Evolutionary conservation across 2,888 invertebrate species (phyloP).

Genomic region (Chironomus tentans): DNA sequence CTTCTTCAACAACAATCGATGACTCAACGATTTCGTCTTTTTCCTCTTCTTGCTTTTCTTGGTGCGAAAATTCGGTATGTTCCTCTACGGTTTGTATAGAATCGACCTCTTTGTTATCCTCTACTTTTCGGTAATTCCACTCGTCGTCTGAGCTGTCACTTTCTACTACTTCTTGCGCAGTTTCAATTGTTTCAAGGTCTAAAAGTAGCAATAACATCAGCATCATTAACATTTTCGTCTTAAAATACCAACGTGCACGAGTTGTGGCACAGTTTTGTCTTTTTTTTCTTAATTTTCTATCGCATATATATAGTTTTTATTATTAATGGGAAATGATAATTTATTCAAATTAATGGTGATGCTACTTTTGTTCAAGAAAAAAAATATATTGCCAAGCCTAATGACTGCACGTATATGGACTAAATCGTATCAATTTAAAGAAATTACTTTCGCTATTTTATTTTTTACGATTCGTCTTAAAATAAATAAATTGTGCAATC

Average conservation of each 20-base stretch:
- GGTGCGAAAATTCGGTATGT: not conserved
- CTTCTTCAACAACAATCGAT: not conserved
- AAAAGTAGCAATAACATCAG: constrained; percentile 18
- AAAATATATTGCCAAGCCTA: not conserved
- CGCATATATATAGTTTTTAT: not conserved
- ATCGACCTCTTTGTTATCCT: constrained; percentile 53
- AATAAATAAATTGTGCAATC: not conserved
- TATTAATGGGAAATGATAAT: constrained; percentile 25
- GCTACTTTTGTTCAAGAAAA: not conserved
- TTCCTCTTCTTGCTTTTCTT: not conserved
- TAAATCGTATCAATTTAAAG: too few species aligned
- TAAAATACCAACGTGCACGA: not conserved
- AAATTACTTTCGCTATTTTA: too few species aligned
- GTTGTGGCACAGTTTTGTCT: constrained; percentile 9
- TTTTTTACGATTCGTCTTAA: too few species aligned
- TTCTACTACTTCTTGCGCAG: constrained; percentile 38
- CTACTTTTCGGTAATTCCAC: constrained; percentile 72
- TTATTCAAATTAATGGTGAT: constrained; percentile 20
- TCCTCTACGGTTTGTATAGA: not conserved
- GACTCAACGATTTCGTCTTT: not conserved
- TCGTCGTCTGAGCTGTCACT: constrained; percentile 69
- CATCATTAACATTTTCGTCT: constrained; percentile 21
- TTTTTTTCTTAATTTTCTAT: not conserved
- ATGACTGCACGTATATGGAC: too few species aligned
- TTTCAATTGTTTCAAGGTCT: constrained; percentile 19